A percentile compares a stretch with the other conserved stretches of the same genome.
These are phyloP conservation scores for Pagetopsis macropterus DNA, from an alignment of 2,797 vertebrate species.

Conservation along the genomic window DNA sequence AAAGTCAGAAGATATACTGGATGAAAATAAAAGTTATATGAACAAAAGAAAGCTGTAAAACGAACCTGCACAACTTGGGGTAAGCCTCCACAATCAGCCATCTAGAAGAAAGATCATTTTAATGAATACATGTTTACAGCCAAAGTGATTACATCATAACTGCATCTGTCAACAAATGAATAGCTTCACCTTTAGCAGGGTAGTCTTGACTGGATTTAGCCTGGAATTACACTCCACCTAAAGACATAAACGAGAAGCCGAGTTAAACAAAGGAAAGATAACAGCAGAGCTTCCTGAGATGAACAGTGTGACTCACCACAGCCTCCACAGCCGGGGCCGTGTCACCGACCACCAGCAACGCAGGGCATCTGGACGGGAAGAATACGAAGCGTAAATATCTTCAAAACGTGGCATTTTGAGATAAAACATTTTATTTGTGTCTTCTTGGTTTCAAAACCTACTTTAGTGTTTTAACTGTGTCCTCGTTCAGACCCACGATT, in stretches of 20 bases:
- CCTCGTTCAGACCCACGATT: conserved; percentile 86
- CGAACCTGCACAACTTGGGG: conserved; percentile 97
- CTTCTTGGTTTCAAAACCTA: conserved; percentile 74
- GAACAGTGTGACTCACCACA: conserved; percentile 86
- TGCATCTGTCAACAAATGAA: background rate
- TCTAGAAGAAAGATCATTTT: conserved; percentile 76
- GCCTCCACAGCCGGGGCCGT: conserved; percentile 95
- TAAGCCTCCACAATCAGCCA: conserved; percentile 97
- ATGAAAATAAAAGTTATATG: background rate
- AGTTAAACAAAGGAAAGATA: background rate
- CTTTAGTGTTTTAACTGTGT: conserved; percentile 90
- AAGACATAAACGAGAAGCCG: conserved; percentile 34
- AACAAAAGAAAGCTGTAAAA: background rate
- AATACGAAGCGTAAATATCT: background rate
- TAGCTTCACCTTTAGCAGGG: conserved; percentile 90
- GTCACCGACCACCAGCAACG: conserved; percentile 95
- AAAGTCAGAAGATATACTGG: conserved; percentile 6
- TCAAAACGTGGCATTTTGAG: background rate
- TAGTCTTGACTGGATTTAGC: conserved; percentile 94
- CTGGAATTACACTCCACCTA: conserved; percentile 99
- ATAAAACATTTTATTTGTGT: background rate
- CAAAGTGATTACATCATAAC: background rate
- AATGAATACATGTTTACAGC: background rate
- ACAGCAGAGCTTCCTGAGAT: background rate
- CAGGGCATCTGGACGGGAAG: conserved; percentile 86